phyloP scores from a whole-genome alignment of 2,113 vertebrate genomes.

The Psammodynastes pulverulentus region DNA sequence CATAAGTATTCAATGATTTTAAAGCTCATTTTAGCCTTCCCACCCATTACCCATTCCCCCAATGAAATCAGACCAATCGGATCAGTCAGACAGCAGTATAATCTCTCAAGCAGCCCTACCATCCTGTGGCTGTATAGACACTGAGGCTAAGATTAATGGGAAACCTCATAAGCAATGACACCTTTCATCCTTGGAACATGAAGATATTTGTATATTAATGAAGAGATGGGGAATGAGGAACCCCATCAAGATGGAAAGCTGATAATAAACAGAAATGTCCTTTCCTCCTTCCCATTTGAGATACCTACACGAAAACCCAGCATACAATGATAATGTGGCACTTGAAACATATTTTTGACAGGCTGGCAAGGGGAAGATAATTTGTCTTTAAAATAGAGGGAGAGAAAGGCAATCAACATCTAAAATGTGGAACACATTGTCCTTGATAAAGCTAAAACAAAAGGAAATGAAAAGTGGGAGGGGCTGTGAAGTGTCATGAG shows the following conservation, averaged over 20 bases:
- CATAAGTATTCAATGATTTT: background rate
- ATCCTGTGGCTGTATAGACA: conserved; percentile 7
- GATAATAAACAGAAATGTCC: conserved; percentile 58
- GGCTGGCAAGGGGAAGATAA: background rate
- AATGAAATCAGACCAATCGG: conserved; percentile 32
- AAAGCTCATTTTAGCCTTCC: background rate
- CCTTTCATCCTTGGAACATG: conserved; percentile 54
- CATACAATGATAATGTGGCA: background rate
- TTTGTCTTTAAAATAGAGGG: conserved; percentile 22
- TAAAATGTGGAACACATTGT: background rate
- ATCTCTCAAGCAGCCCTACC: conserved; percentile 9
- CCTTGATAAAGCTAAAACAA: conserved; percentile 39
- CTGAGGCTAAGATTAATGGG: conserved; percentile 38
- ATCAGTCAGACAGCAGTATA: conserved; percentile 28
- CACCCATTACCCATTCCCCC: too few species aligned
- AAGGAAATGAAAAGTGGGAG: background rate
- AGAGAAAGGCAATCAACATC: conserved; percentile 13
- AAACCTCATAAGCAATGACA: conserved; percentile 56
- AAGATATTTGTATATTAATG: conserved; percentile 60
- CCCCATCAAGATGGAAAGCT: conserved; percentile 29
- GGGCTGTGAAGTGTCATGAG: background rate
- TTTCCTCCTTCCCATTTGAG: conserved; percentile 28
- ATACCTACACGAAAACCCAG: conserved; percentile 38
- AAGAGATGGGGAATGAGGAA: conserved; percentile 22
- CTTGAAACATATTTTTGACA: conserved; percentile 42